phyloP scores from a whole-genome alignment of 2,888 invertebrate species.

The Caenorhabditis macrosperma region DNA sequence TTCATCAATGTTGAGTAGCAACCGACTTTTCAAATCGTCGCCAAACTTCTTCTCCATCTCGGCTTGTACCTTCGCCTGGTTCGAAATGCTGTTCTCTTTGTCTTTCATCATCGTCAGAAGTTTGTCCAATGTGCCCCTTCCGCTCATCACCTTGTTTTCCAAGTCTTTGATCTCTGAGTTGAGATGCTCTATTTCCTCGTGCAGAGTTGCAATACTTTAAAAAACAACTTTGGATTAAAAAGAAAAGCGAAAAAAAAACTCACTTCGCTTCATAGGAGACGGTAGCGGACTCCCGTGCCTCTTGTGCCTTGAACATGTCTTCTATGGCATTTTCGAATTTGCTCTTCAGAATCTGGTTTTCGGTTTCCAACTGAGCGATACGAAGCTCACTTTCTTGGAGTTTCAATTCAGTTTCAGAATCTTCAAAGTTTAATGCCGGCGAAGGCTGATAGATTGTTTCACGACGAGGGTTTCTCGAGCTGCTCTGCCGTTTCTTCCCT shows the following conservation, averaged over 20 bases:
- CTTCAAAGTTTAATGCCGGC: background rate
- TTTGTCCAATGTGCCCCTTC: background rate
- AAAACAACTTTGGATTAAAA: background rate
- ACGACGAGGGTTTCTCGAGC: conserved; percentile 29
- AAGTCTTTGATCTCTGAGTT: background rate
- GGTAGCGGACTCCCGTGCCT: background rate
- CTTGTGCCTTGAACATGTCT: background rate
- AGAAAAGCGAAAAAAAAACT: background rate
- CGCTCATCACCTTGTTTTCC: background rate
- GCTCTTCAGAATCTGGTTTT: background rate
- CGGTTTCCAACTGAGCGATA: background rate
- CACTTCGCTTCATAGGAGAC: background rate
- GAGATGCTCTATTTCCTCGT: background rate
- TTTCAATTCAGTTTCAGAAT: background rate
- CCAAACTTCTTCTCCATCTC: background rate
- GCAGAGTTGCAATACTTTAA: background rate
- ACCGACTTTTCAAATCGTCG: background rate
- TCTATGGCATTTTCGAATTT: conserved; percentile 3
- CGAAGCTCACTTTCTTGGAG: conserved; percentile 3
- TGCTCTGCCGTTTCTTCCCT: conserved; percentile 8
- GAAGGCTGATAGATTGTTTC: conserved; percentile 49
- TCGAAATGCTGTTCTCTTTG: background rate
- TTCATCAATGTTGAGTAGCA: background rate
- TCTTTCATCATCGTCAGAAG: background rate
- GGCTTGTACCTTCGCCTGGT: background rate